Conservation (phyloP, 2,113 vertebrate genomes). For the Candoia aspera region DNA sequence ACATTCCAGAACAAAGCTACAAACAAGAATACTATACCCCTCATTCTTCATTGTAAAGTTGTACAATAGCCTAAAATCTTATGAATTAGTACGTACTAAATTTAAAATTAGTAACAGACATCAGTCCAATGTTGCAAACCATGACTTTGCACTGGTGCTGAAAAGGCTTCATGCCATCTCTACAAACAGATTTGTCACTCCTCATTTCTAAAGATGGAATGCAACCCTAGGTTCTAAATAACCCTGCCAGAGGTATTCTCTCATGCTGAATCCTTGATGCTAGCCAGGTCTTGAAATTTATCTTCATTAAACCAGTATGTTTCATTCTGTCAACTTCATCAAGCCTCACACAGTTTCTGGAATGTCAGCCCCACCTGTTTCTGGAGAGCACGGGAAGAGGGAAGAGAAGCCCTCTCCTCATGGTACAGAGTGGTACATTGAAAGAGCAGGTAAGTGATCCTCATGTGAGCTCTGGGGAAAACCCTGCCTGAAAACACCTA, state of each 20-base stretch:
- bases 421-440: conserved; percentile 12
- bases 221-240: neutral
- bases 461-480: neutral
- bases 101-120: neutral
- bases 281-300: conserved; percentile 24
- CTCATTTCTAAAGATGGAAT: neutral
- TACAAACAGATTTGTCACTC: neutral
- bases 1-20: neutral
- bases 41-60: neutral
- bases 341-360: conserved; percentile 2
- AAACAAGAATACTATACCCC: neutral
- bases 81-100: neutral
- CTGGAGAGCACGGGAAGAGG: neutral
- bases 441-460: neutral
- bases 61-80: neutral
- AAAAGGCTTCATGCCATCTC: neutral
- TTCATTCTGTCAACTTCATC: conserved; percentile 17
- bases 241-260: neutral
- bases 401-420: neutral
- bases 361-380: conserved; percentile 20
- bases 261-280: conserved; percentile 18
- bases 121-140: neutral
- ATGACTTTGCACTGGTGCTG: neutral
- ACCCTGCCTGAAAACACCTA: neutral
- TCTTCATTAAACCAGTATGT: conserved; percentile 17